These are phyloP conservation scores for Steinernema scapterisci DNA, from an alignment of 2,888 invertebrate genomes.

Conservation along the genomic window DNA sequence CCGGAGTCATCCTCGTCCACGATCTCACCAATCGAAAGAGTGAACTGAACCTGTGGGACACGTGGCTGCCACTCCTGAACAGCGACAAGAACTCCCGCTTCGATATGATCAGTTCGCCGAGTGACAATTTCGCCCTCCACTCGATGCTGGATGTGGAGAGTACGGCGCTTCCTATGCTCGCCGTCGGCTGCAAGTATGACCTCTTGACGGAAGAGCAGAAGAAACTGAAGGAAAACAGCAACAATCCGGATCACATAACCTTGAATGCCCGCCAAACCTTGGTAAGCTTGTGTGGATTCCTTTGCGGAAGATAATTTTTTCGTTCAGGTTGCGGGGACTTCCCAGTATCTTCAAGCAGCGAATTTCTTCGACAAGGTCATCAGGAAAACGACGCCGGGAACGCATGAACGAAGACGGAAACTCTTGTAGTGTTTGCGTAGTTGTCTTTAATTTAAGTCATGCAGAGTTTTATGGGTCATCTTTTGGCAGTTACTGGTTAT, in stretches of 20 bases:
- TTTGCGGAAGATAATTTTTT: background rate
- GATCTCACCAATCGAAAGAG: constrained; percentile 95
- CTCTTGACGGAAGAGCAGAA: constrained; percentile 69
- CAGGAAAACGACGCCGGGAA: constrained; percentile 54
- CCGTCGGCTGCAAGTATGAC: constrained; percentile 91
- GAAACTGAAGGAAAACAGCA: no score
- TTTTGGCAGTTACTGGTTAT: no score
- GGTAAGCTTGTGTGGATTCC: background rate
- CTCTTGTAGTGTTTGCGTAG: constrained; percentile 4
- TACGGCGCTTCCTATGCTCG: constrained; percentile 81
- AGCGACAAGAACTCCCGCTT: constrained; percentile 40
- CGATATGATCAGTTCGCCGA: constrained; percentile 31
- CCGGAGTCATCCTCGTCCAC: constrained; percentile 94
- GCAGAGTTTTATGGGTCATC: no score
- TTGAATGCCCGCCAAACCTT: constrained; percentile 75
- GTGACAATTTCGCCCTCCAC: background rate
- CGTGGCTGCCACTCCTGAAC: constrained; percentile 54
- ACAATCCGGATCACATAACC: constrained; percentile 68
- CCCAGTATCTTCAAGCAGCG: constrained; percentile 88
- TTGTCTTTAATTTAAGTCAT: no score
- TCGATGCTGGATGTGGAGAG: constrained; percentile 53
- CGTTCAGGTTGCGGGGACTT: constrained; percentile 78
- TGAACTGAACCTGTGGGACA: constrained; percentile 72
- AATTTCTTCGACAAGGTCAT: constrained; percentile 89
- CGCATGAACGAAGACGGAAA: background rate